Percentiles rank a stretch among this genome's conserved stretches.
phyloP scores from a whole-genome alignment of 2,888 invertebrate genomes.

The Lasioglossum calceatum region DNA sequence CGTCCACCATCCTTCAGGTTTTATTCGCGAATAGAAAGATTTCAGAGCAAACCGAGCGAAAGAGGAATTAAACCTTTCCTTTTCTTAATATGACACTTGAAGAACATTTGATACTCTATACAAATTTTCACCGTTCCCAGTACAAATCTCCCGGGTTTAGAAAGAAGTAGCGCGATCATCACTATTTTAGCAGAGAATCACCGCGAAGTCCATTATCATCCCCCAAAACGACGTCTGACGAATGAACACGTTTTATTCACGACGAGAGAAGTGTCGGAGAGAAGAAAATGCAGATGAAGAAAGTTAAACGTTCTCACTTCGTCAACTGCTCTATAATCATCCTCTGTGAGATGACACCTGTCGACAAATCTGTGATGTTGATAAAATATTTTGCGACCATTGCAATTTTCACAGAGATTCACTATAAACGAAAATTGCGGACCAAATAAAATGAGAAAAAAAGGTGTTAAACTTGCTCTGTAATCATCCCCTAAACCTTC shows the following conservation, averaged over 20 bases:
- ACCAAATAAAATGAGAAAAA: neutral
- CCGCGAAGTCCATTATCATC: conserved; percentile 1
- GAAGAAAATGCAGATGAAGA: neutral
- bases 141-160: neutral
- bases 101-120: neutral
- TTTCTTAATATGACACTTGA: neutral
- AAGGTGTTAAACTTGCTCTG: neutral
- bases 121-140: neutral
- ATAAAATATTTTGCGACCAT: neutral
- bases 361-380: neutral
- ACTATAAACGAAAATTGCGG: neutral
- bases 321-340: neutral
- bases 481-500: neutral
- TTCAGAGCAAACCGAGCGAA: neutral
- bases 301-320: neutral
- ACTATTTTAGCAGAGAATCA: neutral
- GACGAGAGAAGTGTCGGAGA: neutral
- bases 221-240: neutral
- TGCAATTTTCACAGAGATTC: neutral
- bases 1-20: neutral
- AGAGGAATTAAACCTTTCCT: neutral
- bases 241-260: conserved; percentile 1
- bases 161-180: neutral
- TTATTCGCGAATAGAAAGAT: neutral
- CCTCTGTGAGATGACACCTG: neutral